Percentiles rank a stretch among this genome's conserved stretches.
Conservation (phyloP, 2,888 invertebrate species). For the Pteria penguin region DNA sequence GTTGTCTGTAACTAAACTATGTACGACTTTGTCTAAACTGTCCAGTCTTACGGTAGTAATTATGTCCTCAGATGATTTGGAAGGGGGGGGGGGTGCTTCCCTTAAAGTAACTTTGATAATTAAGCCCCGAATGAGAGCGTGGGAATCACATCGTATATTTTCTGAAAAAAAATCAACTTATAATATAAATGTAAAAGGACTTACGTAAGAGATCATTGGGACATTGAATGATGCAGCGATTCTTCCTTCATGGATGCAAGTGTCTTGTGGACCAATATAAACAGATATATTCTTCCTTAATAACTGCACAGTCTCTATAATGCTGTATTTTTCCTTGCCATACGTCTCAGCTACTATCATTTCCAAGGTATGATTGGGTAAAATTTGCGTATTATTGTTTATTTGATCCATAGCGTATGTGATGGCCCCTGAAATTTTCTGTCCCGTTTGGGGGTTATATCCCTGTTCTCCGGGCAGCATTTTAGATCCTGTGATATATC, state of each 20-base stretch:
- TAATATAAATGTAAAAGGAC: conserved; percentile 80
- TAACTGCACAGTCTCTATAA: conserved; percentile 88
- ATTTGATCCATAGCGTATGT: conserved; percentile 92
- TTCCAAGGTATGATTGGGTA: conserved; percentile 87
- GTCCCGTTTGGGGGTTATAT: conserved; percentile 84
- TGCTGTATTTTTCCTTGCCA: conserved; percentile 93
- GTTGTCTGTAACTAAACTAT: no score
- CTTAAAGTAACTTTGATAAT: no score
- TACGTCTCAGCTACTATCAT: conserved; percentile 94
- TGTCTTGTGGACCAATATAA: conserved; percentile 94
- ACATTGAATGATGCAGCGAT: conserved; percentile 96
- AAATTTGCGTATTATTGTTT: conserved; percentile 74
- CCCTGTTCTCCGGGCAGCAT: conserved; percentile 4
- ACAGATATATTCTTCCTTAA: conserved; percentile 92
- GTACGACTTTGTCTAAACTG: no score
- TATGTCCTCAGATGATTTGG: no score
- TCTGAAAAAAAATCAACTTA: no score
- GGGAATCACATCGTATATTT: no score
- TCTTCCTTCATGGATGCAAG: conserved; percentile 93
- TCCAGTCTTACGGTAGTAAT: no score
- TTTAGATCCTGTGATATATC: conserved; percentile 70
- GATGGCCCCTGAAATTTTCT: conserved; percentile 89
- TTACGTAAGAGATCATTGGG: conserved; percentile 97
- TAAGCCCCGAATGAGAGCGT: no score
- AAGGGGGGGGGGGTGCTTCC: no score